phyloP scores from a whole-genome alignment of 2,888 invertebrate species.

The Xestia sexstrigata region DNA sequence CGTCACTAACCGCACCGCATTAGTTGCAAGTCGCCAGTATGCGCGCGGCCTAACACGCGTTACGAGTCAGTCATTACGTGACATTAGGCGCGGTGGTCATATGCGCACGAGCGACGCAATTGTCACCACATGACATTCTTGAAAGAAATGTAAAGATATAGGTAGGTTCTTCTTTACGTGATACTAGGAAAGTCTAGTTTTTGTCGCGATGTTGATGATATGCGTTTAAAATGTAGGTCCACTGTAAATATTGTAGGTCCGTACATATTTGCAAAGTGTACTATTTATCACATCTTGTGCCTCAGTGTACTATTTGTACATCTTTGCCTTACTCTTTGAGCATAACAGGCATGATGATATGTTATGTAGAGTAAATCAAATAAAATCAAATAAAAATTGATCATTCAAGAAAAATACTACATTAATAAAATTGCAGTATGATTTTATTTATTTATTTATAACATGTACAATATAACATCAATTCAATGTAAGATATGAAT shows the following conservation, averaged over 20 bases:
- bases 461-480: too few relatives aligned
- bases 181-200: not conserved
- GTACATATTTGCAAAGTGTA: not conserved
- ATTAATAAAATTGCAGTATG: not conserved
- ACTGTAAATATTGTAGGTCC: not conserved
- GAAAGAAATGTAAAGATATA: constrained; percentile 36
- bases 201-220: not conserved
- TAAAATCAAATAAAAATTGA: too few relatives aligned
- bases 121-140: constrained; percentile 39
- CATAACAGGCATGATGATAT: not conserved
- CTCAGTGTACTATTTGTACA: too few relatives aligned
- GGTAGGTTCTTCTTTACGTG: constrained; percentile 9
- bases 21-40: constrained; percentile 64
- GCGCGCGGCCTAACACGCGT: constrained; percentile 67
- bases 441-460: too few relatives aligned
- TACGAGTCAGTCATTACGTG: constrained; percentile 68
- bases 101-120: constrained; percentile 63
- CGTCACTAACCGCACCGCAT: constrained; percentile 64
- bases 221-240: not conserved
- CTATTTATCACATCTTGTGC: too few relatives aligned
- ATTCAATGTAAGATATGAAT: not conserved
- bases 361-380: too few relatives aligned
- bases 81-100: constrained; percentile 69
- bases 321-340: not conserved
- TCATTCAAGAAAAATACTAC: too few relatives aligned